These are phyloP conservation scores for Drosophila insularis DNA, from an alignment of 1,140 invertebrate species.

Conservation along the genomic window DNA sequence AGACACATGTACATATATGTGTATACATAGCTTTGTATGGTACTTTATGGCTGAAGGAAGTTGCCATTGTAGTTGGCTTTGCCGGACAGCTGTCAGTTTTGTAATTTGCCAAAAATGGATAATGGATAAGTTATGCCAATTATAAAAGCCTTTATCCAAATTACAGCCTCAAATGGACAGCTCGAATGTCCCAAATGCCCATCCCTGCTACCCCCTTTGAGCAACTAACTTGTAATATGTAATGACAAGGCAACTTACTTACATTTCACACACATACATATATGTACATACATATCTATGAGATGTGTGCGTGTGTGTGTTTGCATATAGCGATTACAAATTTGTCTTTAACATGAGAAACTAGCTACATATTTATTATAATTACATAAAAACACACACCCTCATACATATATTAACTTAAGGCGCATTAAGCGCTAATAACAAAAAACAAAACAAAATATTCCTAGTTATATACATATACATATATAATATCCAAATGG, in stretches of 20 bases:
- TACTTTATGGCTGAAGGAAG: not conserved
- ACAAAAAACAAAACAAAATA: not conserved
- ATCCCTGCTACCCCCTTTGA: too few relatives aligned
- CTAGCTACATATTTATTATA: conserved; percentile 65
- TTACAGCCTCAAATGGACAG: conserved; percentile 48
- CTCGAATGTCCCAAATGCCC: conserved; percentile 38
- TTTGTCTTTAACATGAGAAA: conserved; percentile 68
- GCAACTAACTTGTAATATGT: not conserved
- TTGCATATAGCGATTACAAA: conserved; percentile 67
- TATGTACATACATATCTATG: conserved; percentile 7
- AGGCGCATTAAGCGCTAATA: conserved; percentile 68
- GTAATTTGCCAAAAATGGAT: conserved; percentile 68
- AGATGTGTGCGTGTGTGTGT: conserved; percentile 15
- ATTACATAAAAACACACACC: conserved; percentile 42
- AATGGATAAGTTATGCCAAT: conserved; percentile 68
- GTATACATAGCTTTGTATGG: not conserved
- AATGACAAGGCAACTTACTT: conserved; percentile 39
- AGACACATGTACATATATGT: not conserved
- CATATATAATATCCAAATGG: conserved; percentile 59
- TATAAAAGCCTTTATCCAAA: conserved; percentile 49
- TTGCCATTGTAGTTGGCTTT: not conserved
- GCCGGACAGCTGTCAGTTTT: conserved; percentile 54
- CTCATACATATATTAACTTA: conserved; percentile 52
- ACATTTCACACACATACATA: conserved; percentile 16
- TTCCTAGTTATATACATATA: conserved; percentile 47